These are phyloP conservation scores for Trichacis sp. DNA, from an alignment of 2,888 invertebrate species.

Conservation along the genomic window DNA sequence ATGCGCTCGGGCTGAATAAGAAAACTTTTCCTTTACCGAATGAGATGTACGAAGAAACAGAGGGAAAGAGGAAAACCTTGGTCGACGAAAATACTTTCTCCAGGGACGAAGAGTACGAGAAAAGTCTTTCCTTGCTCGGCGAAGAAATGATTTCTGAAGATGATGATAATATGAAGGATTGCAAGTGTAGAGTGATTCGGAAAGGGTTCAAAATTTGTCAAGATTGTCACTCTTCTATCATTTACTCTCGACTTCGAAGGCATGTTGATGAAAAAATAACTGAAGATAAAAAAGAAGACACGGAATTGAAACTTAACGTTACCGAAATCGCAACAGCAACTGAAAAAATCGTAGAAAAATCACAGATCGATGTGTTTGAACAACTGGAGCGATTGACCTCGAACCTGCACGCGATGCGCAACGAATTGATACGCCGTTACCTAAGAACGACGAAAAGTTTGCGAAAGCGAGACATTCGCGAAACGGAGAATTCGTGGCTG, in stretches of 20 bases:
- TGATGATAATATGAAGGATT: slow-evolving; percentile 51
- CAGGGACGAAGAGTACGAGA: not conserved
- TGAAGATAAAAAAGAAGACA: too few species aligned
- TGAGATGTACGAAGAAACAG: not conserved
- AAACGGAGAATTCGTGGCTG: too few species aligned
- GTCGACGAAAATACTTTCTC: not conserved
- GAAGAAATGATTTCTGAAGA: slow-evolving; percentile 58
- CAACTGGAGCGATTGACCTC: not conserved
- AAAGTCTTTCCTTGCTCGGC: slow-evolving; percentile 39
- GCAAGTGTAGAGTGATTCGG: slow-evolving; percentile 55
- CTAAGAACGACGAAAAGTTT: not conserved
- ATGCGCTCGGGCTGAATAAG: not conserved
- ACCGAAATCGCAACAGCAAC: too few species aligned
- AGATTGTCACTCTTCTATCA: not conserved
- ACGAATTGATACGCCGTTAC: not conserved
- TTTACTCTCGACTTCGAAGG: not conserved
- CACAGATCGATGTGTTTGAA: not conserved
- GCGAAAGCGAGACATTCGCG: not conserved
- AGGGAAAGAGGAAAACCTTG: not conserved
- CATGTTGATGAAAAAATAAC: not conserved
- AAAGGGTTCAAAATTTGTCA: slow-evolving; percentile 7
- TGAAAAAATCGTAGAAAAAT: too few species aligned
- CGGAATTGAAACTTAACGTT: not conserved
- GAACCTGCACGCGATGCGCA: not conserved
- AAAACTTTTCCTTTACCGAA: not conserved